phyloP scores from a whole-genome alignment of 1,140 invertebrate genomes.

The Macrocentrus cingulum region DNA sequence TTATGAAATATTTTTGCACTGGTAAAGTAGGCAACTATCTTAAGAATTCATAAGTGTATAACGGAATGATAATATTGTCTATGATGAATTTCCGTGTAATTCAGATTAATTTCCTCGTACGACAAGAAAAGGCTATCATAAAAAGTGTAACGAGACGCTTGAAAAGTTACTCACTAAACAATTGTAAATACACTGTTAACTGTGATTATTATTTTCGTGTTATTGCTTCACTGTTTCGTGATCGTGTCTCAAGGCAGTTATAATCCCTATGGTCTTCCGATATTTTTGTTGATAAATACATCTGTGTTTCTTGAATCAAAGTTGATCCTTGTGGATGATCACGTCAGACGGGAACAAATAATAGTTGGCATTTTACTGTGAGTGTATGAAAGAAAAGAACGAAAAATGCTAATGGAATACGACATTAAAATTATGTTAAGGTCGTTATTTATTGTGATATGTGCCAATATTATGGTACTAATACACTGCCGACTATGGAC shows the following conservation, averaged over 20 bases:
- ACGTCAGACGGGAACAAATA: slow-evolving; percentile 12
- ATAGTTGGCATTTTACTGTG: slow-evolving; percentile 2
- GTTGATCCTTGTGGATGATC: slow-evolving; percentile 2
- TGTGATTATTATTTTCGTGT: slow-evolving; percentile 28
- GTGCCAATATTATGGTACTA: slow-evolving; percentile 42
- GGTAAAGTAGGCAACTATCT: too few relatives aligned
- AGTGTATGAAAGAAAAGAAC: too few relatives aligned
- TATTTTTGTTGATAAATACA: neutral
- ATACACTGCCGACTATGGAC: slow-evolving; percentile 34
- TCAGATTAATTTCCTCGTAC: too few relatives aligned
- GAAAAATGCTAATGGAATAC: neutral
- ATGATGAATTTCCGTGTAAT: neutral
- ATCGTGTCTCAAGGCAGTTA: slow-evolving; percentile 24
- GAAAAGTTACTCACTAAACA: slow-evolving; percentile 23
- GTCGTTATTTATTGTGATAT: slow-evolving; percentile 44
- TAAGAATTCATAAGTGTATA: too few relatives aligned
- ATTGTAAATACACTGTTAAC: slow-evolving; percentile 26
- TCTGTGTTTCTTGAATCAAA: slow-evolving; percentile 4
- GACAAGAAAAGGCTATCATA: neutral
- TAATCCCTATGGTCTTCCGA: slow-evolving; percentile 12
- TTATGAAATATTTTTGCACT: too few relatives aligned
- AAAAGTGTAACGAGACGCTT: neutral
- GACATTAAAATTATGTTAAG: slow-evolving; percentile 22
- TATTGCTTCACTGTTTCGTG: slow-evolving; percentile 22
- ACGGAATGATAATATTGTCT: too few relatives aligned